A percentile compares a stretch with the other conserved stretches of the same genome.
Conservation (phyloP, 1,140 invertebrate species). For the Polypedilum vanderplanki region DNA sequence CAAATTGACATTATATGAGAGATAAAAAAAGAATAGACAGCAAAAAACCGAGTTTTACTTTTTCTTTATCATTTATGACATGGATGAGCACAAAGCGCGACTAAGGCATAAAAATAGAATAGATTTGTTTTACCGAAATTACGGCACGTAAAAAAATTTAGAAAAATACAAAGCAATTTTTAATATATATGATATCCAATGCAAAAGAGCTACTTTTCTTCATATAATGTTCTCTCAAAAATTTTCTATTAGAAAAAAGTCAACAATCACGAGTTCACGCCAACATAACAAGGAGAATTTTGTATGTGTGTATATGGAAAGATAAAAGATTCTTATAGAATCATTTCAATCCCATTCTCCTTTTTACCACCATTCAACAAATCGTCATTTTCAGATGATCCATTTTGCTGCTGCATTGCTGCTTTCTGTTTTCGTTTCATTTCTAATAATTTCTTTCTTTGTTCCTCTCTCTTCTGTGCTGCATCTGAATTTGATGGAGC, state of each 20-base stretch:
- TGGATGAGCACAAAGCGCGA: no score
- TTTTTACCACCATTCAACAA: not conserved
- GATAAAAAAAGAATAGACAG: no score
- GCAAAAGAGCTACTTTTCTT: not conserved
- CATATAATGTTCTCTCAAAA: not conserved
- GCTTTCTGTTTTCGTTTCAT: conserved; percentile 54
- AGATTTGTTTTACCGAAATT: no score
- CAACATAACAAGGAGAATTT: not conserved
- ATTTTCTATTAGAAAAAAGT: not conserved
- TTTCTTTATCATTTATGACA: no score
- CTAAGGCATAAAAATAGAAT: no score
- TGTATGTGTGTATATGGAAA: not conserved
- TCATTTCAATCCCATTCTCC: not conserved
- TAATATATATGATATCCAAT: no score
- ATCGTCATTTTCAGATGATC: not conserved
- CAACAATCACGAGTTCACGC: not conserved
- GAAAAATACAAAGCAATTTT: no score
- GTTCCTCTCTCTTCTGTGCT: conserved; percentile 63
- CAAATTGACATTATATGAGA: no score
- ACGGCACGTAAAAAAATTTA: no score
- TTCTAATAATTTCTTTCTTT: conserved; percentile 71
- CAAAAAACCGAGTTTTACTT: no score
- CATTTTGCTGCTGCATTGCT: conserved; percentile 48
- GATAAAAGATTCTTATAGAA: not conserved
- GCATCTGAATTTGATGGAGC: conserved; percentile 43